These are phyloP conservation scores for Hylomyscus alleni DNA, from an alignment of 2,797 vertebrate species.

Conservation along the genomic window DNA sequence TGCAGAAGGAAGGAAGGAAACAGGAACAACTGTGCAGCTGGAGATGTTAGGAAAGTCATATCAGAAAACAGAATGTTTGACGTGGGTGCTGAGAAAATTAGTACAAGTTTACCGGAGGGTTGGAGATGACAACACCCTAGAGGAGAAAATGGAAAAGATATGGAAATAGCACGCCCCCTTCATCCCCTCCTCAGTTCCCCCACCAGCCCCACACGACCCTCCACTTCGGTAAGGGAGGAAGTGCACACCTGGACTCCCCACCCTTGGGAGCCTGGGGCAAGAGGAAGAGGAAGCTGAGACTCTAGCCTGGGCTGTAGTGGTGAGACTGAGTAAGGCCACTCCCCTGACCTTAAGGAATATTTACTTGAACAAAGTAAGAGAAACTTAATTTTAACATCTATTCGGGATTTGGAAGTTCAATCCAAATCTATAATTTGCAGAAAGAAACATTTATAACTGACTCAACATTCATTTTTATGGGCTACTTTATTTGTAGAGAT, in stretches of 20 bases:
- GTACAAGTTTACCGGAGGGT: background rate
- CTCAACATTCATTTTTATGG: constrained; percentile 63
- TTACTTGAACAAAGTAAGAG: background rate
- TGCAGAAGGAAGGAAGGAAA: background rate
- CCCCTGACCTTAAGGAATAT: background rate
- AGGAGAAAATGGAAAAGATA: background rate
- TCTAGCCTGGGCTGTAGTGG: background rate
- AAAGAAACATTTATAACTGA: constrained; percentile 49
- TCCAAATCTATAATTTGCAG: constrained; percentile 56
- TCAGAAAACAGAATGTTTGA: background rate
- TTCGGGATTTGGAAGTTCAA: constrained; percentile 49
- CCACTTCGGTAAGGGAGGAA: background rate
- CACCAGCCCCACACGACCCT: background rate
- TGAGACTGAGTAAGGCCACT: background rate
- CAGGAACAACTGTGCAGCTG: background rate
- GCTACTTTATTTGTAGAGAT: constrained; percentile 52
- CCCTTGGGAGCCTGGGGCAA: background rate
- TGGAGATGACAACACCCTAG: background rate
- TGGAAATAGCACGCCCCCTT: background rate
- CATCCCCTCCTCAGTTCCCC: background rate
- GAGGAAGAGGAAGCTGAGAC: background rate
- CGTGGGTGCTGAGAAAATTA: background rate
- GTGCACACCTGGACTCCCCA: no score
- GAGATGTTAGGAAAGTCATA: background rate
- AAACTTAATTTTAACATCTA: background rate